A percentile compares a stretch with the other conserved stretches of the same genome.
Evolutionary conservation across 2,113 vertebrate genomes (phyloP).

Genomic region (Otis tarda): DNA sequence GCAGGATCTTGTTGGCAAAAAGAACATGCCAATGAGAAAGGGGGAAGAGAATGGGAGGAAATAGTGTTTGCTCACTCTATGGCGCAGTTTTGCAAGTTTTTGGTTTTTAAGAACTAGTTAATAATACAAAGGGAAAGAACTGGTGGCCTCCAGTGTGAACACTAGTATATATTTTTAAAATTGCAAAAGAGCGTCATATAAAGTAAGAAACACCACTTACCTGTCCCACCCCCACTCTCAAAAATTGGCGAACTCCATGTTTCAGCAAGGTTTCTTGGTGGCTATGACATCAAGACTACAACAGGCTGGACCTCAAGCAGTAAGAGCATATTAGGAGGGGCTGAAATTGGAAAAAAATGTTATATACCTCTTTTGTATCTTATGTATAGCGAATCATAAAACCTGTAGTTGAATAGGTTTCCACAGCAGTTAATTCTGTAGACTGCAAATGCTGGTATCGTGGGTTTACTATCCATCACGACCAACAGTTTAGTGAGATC

Average conservation of each 20-base stretch:
- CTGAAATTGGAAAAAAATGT: slow-evolving; percentile 52
- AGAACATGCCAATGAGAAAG: background rate
- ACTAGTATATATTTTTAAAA: background rate
- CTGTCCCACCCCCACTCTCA: slow-evolving; percentile 52
- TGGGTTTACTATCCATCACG: background rate
- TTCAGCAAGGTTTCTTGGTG: slow-evolving; percentile 16
- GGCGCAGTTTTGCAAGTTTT: slow-evolving; percentile 65
- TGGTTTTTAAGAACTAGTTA: background rate
- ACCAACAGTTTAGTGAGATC: background rate
- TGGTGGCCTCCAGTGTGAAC: slow-evolving; percentile 34
- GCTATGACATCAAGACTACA: slow-evolving; percentile 46
- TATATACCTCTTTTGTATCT: background rate
- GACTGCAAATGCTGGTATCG: background rate
- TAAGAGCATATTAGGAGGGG: slow-evolving; percentile 44
- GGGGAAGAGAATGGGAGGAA: background rate
- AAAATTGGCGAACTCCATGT: background rate
- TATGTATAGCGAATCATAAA: background rate
- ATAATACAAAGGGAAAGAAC: slow-evolving; percentile 25
- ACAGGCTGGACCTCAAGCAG: slow-evolving; percentile 44
- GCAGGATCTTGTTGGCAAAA: background rate
- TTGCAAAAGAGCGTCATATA: slow-evolving; percentile 65
- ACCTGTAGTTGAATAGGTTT: background rate
- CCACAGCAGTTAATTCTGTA: background rate
- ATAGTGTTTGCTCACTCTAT: slow-evolving; percentile 63
- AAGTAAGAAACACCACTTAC: slow-evolving; percentile 65